Evolutionary conservation across 37 sponge, comb jelly and placozoan species (phyloP), one percentile per base, ranked within the genome.

Genomic region (Halichondria panicea): DNA sequence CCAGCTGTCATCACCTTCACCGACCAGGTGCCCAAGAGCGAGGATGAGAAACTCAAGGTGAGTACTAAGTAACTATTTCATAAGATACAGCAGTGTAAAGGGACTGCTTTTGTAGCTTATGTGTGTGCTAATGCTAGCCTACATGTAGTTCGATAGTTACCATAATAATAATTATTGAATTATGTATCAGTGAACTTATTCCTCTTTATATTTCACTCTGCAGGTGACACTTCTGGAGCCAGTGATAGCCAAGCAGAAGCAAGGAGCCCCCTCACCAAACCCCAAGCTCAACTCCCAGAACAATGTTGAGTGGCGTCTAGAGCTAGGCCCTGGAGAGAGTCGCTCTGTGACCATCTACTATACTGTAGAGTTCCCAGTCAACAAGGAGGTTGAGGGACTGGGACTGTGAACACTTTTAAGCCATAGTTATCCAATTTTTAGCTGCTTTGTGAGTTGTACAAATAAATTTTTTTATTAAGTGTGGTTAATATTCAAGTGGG

Each of bases 31-130:
- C 95, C 95, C 8, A 71, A 73, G 54, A 90, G 91, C 52, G 35
- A 73, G 22, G 95, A 94, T 57, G 89, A 90, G 37, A 94, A 90
- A 69, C 82, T 94, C 40, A 94, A 87, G 85, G 95, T 94, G 30
- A n/a, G 41, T 35, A 59, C 22, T 9, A 30, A 6, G 52, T 38
- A 3, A 40, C 8, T 13, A 4, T n/a, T 67, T 8, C 24, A 60
- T 60, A 25, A 28, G 62, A 9, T n/a, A n/a, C 9, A 19, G 21
- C 9, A n/a, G 27, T 19, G 11, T n/a, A 19, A 61, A 61, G 19
- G 9, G 13, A 19, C 11, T 13, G 19, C 32, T 28, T 13, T 22
- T n/a, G 11, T 22, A 12, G 9, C 63, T 22, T 11, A 61, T 12
- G 13, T 18, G 13, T 18, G 15, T 48, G 52, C 11, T 15, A 11